Conservation (phyloP, 2,888 invertebrate species). For the Oithona nana region DNA sequence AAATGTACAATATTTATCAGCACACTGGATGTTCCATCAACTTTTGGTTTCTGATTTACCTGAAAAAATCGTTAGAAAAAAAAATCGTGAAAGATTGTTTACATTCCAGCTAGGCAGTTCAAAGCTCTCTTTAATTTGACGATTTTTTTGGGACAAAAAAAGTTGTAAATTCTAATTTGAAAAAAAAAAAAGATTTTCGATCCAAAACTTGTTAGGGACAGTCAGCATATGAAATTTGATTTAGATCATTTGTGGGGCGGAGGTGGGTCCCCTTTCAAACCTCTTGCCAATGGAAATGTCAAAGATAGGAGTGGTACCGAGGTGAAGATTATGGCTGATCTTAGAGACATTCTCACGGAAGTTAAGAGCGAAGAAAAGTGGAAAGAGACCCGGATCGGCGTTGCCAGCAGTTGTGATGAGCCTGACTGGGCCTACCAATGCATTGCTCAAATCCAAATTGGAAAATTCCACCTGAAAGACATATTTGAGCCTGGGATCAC, state of each 20-base stretch:
- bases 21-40: too few relatives aligned
- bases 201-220: too few relatives aligned
- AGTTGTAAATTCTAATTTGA: too few relatives aligned
- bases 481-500: conserved; percentile 1
- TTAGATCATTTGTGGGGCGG: conserved; percentile 11
- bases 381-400: neutral
- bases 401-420: conserved; percentile 13
- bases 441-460: conserved; percentile 6
- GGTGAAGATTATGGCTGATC: conserved; percentile 9
- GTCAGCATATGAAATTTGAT: too few relatives aligned
- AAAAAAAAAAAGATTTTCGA: too few relatives aligned
- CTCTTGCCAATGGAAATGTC: neutral
- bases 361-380: neutral
- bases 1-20: too few relatives aligned
- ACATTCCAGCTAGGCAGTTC: too few relatives aligned
- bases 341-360: conserved; percentile 2
- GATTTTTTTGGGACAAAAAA: too few relatives aligned
- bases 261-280: conserved; percentile 14
- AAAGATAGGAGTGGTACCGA: neutral
- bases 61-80: too few relatives aligned
- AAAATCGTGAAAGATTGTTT: too few relatives aligned
- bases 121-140: too few relatives aligned
- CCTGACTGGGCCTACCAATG: conserved; percentile 12
- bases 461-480: neutral
- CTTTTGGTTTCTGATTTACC: too few relatives aligned